Base-by-base conservation (phyloP, 2,797 vertebrate genomes). In the Sebastes hopkinsi region DNA sequence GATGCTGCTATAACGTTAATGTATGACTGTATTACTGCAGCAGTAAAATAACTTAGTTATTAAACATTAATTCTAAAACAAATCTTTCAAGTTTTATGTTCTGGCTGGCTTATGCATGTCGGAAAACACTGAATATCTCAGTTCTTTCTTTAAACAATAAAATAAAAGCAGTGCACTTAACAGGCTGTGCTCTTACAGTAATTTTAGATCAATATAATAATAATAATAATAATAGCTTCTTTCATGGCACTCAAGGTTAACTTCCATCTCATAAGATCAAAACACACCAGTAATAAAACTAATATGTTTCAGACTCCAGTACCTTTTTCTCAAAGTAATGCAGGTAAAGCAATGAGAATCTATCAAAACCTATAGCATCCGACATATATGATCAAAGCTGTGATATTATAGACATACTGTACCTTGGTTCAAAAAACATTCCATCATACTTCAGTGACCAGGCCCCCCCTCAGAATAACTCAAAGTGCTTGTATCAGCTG, bases 401-500 rank as follows among this genome's bases (percentile, higher is more conserved):
- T 62, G 65, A 73, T 71, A 20, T 50, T 50, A 62, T 3, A 79
- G 60, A 76, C 29, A 61, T 12, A 36, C 8, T 52, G 32, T 22
- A 73, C 27, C 22, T 16, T 36, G 46, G 75, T 64, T 83, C 29
- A 84, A 75, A 38, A 75, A 32, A 59, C 0, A 65, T 65, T 75
- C 42, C 52, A 62, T 66, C 10, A 14, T 81, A 84, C 66, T 79
- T 86, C 46, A 85, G 77, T 74, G 79, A 86, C 72, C 74, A 70
- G 50, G 9, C 14, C 10, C 75, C 64, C 23, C 67, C 8, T 52
- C 50, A 52, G 20, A 90, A 89, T 83, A 90, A 81, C 82, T 87
- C 64, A 87, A 80, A 92, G 75, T 86, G 91, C 90, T 91, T 85
- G 79, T 80, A 90, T 94, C 90, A 93, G 91, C 93, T 88, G 67